phyloP scores from a whole-genome alignment of 2,797 vertebrate species.

The Sebastes hubbsi region DNA sequence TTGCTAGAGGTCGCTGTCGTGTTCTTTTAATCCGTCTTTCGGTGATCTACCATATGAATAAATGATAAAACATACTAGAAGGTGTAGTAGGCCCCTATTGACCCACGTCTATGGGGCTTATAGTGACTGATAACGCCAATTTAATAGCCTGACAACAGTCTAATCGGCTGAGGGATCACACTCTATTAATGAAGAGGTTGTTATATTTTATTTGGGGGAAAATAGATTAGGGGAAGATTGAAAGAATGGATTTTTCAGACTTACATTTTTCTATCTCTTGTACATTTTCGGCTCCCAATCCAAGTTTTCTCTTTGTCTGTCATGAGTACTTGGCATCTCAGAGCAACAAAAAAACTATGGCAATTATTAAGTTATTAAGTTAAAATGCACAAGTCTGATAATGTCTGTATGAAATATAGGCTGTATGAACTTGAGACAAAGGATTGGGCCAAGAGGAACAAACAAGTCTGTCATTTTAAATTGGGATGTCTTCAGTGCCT shows the following conservation, averaged over 20 bases:
- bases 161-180: not conserved
- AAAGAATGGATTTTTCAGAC: not conserved
- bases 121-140: too few relatives aligned
- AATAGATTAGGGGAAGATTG: not conserved
- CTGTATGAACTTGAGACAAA: not conserved
- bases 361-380: not conserved
- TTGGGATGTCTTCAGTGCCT: slow-evolving; percentile 41
- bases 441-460: slow-evolving; percentile 10
- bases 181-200: not conserved
- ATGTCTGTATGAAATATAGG: not conserved
- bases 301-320: not conserved
- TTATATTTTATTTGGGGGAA: not conserved
- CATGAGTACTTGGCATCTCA: not conserved
- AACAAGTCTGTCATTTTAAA: slow-evolving; percentile 34
- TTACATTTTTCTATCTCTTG: not conserved
- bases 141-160: too few relatives aligned
- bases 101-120: too few relatives aligned
- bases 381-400: not conserved
- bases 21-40: too few relatives aligned
- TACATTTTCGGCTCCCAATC: not conserved
- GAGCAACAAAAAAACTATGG: not conserved
- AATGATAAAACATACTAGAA: too few relatives aligned
- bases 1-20: too few relatives aligned
- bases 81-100: too few relatives aligned
- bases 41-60: too few relatives aligned